Base-by-base conservation (phyloP, 1,140 invertebrate species). In the Tetraneura akinire region DNA sequence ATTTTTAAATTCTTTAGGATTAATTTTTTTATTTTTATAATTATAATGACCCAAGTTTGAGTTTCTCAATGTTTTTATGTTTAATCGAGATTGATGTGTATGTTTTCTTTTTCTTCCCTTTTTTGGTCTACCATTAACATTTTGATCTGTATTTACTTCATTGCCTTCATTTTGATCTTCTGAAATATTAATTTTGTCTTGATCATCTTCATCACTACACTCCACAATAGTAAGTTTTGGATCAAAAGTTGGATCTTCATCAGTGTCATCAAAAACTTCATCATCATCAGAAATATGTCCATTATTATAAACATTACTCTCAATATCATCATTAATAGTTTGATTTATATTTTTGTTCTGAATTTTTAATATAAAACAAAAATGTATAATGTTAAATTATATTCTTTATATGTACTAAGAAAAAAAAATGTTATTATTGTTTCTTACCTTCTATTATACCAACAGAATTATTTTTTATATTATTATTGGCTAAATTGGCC, bases 91-190 rank as follows among this genome's bases (percentile, higher is more conserved):
- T 53, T 53, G 51, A n/a, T 53, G 18, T 8, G 51, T 53, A 8
- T 21, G 16, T 53, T 53, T 53, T 2, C 51, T 53, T 53, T 53
- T 53, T 18, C 51, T 53, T n/a, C 51, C 51, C n/a, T 53, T 53
- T 53, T 53, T 53, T n/a, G 51, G 51, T 53, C 51, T 53, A 53
- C 51, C 51, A 53, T n/a, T 53, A 53, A 53, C n/a, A 53, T 53
- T 53, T 53, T 53, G 51, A 53, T 53, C n/a, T 18, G n/a, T 53
- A 53, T 53, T 18, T 21, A n/a, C 9, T 2, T 53, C n/a, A 53
- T 8, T 53, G n/a, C n/a, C 51, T 53, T 53, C n/a, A 53, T 53
- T 18, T n/a, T 8, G 18, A 53, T 53, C 51, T 53, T 53, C 51
- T 53, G 51, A n/a, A 53, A 53, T 6, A n/a, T n/a, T n/a, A n/a